Conservation (phyloP, 2,113 vertebrate genomes). For the Alouatta palliata region DNA sequence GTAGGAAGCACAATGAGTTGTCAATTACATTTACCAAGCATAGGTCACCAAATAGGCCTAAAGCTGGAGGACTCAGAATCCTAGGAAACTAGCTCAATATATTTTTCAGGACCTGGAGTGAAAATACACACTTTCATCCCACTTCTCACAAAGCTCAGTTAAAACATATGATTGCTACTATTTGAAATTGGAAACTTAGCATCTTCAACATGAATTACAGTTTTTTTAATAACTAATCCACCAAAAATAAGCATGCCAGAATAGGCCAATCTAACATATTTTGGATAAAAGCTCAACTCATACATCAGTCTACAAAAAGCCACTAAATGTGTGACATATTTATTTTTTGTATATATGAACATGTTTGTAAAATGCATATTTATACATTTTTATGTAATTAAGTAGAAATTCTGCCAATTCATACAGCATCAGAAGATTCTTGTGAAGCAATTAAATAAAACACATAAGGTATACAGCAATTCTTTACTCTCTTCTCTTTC, state of each 20-base stretch:
- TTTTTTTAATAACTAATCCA: conserved; percentile 42
- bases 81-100: background rate
- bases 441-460: background rate
- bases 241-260: background rate
- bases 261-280: background rate
- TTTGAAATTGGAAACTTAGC: background rate
- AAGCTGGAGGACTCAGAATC: background rate
- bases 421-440: conserved; percentile 33
- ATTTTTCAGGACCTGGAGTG: background rate
- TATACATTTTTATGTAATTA: background rate
- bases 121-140: background rate
- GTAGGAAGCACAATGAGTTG: background rate
- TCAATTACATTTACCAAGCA: background rate
- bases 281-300: background rate
- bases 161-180: background rate
- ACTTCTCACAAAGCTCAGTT: background rate
- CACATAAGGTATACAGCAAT: background rate
- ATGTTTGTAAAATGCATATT: background rate
- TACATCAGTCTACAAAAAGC: background rate
- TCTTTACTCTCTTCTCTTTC: background rate
- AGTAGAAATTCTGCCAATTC: background rate
- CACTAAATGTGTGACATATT: background rate
- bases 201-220: background rate
- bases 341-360: background rate
- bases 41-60: background rate